These are phyloP conservation scores for Scopus umbretta DNA, from an alignment of 2,113 vertebrate genomes.

Conservation along the genomic window DNA sequence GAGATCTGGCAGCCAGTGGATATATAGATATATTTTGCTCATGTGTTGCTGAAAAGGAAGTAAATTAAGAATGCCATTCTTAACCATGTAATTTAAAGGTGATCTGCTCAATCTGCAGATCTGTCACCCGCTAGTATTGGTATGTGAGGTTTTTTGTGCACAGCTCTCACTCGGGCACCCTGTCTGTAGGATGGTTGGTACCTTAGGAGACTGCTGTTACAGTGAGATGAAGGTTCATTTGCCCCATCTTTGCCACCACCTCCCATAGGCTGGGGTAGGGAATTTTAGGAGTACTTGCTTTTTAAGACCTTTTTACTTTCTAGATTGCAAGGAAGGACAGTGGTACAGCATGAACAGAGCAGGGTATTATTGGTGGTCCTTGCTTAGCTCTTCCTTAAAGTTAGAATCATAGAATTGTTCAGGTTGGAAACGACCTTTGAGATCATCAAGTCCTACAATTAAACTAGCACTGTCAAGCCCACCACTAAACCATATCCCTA, in stretches of 20 bases:
- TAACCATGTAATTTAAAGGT: background rate
- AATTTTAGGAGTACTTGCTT: background rate
- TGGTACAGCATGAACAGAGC: background rate
- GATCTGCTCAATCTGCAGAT: background rate
- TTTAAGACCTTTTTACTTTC: background rate
- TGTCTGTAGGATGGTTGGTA: background rate
- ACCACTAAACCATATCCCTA: background rate
- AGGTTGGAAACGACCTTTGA: background rate
- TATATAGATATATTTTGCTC: background rate
- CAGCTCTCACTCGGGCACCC: background rate
- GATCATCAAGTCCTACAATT: background rate
- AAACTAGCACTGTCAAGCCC: background rate
- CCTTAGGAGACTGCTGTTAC: fast-evolving
- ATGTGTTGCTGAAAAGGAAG: background rate
- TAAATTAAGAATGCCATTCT: background rate
- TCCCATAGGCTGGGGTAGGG: background rate
- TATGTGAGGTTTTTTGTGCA: fast-evolving
- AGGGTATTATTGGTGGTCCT: background rate
- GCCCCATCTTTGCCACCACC: background rate
- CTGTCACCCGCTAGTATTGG: background rate
- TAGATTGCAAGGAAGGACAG: fast-evolving
- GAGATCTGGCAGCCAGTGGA: background rate
- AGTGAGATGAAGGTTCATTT: background rate
- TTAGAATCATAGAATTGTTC: background rate
- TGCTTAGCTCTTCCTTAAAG: background rate